Evolutionary conservation across 2,797 vertebrate genomes (phyloP).

Genomic region (Rhadinocentrus ornatus): DNA sequence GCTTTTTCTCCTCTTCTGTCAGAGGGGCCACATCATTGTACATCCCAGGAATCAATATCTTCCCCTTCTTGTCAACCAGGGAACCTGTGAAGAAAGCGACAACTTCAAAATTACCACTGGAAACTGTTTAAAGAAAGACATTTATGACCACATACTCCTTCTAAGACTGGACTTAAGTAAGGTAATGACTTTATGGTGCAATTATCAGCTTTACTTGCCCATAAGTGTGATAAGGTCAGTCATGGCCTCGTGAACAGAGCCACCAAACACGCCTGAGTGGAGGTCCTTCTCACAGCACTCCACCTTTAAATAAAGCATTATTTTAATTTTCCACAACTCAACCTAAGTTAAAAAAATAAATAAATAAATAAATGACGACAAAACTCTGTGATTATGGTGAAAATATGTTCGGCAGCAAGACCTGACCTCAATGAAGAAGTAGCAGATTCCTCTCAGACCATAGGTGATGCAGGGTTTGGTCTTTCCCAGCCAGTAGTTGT

Average conservation of each 20-base stretch:
- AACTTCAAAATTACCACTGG: background rate
- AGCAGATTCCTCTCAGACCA: slow-evolving; percentile 94
- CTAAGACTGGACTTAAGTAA: background rate
- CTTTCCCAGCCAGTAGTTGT: slow-evolving; percentile 99
- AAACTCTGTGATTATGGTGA: background rate
- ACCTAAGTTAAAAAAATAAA: background rate
- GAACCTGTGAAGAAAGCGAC: slow-evolving; percentile 74
- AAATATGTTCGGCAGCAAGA: background rate
- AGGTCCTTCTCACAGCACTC: slow-evolving; percentile 89
- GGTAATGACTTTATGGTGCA: background rate
- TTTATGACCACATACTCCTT: background rate
- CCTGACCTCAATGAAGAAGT: slow-evolving; percentile 90
- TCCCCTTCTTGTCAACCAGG: slow-evolving; percentile 87
- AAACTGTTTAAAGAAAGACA: background rate
- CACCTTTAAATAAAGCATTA: slow-evolving; percentile 77
- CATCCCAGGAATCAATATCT: slow-evolving; percentile 89
- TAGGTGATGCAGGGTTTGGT: slow-evolving; percentile 97
- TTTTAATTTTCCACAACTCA: background rate
- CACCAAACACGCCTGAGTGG: slow-evolving; percentile 96
- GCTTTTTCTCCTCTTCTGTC: slow-evolving; percentile 85
- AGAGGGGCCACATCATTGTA: slow-evolving; percentile 85
- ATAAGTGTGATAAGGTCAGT: slow-evolving; percentile 92
- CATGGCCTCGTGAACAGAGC: slow-evolving; percentile 97
- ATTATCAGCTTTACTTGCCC: slow-evolving; percentile 79
- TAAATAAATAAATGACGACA: background rate